Evolutionary conservation across 2,113 vertebrate genomes (phyloP).

Genomic region (Oncorhynchus gorbuscha): DNA sequence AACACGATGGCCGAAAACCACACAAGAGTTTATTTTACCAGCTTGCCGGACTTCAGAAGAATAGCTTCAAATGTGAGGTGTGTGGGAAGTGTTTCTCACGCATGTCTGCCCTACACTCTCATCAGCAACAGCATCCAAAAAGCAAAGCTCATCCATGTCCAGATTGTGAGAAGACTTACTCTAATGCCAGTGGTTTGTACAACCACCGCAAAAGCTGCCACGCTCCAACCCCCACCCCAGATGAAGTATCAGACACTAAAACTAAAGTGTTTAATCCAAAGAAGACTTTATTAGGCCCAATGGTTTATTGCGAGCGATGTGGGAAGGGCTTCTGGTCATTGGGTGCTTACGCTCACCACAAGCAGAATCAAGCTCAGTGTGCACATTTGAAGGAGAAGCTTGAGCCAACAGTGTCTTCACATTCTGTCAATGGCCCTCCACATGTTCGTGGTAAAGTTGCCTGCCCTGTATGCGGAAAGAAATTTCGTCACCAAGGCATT

Average conservation of each 20-base stretch:
- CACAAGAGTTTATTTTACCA: constrained; percentile 43
- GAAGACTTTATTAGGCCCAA: constrained; percentile 77
- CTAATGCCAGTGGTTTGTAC: constrained; percentile 56
- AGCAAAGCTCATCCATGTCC: constrained; percentile 65
- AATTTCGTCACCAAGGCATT: constrained; percentile 67
- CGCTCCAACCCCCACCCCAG: constrained; percentile 34
- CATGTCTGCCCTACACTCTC: constrained; percentile 69
- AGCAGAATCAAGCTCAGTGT: constrained; percentile 65
- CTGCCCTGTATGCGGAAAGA: constrained; percentile 69
- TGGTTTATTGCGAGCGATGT: constrained; percentile 74
- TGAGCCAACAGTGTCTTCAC: constrained; percentile 26
- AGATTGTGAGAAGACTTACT: constrained; percentile 64
- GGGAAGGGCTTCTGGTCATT: constrained; percentile 79
- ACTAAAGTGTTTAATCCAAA: constrained; percentile 73
- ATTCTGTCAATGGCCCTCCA: constrained; percentile 40
- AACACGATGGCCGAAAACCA: constrained; percentile 44
- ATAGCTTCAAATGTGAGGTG: constrained; percentile 55
- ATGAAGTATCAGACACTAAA: constrained; percentile 24
- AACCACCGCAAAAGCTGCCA: constrained; percentile 64
- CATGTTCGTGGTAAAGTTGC: constrained; percentile 53
- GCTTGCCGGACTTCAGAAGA: constrained; percentile 50
- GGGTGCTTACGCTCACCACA: constrained; percentile 76
- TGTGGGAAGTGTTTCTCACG: constrained; percentile 69
- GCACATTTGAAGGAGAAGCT: constrained; percentile 53
- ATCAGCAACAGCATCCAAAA: constrained; percentile 66